A percentile compares a stretch with the other conserved stretches of the same genome.
Conservation (phyloP, 2,797 vertebrate genomes). For the Eurystomus glaucurus region DNA sequence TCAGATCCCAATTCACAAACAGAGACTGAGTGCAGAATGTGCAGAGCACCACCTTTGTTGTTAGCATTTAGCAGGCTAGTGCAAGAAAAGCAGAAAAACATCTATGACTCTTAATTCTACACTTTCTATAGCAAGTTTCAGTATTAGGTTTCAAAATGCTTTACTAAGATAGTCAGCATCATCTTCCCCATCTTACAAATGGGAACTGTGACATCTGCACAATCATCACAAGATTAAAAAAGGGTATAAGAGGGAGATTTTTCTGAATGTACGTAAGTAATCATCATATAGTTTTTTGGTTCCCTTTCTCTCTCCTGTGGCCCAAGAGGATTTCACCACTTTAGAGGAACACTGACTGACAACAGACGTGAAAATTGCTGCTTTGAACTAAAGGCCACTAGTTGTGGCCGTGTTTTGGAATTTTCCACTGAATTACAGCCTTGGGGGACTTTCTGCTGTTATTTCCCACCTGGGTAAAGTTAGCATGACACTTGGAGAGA, state of each 20-base stretch:
- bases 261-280: background rate
- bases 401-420: background rate
- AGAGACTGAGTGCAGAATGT: background rate
- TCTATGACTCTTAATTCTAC: background rate
- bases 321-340: background rate
- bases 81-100: background rate
- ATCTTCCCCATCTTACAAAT: background rate
- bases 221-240: background rate
- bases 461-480: background rate
- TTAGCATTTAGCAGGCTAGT: background rate
- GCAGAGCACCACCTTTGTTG: background rate
- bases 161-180: background rate
- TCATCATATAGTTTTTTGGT: background rate
- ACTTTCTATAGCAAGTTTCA: background rate
- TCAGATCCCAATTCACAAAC: background rate
- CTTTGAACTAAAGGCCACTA: background rate
- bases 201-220: background rate
- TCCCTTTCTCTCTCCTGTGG: background rate
- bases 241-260: background rate
- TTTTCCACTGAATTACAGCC: background rate
- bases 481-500: background rate
- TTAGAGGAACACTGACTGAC: background rate
- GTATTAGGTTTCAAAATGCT: background rate
- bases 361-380: background rate
- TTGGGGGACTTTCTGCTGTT: constrained; percentile 3